Conservation (phyloP, 2,888 invertebrate species). For the Macropis europaea region DNA sequence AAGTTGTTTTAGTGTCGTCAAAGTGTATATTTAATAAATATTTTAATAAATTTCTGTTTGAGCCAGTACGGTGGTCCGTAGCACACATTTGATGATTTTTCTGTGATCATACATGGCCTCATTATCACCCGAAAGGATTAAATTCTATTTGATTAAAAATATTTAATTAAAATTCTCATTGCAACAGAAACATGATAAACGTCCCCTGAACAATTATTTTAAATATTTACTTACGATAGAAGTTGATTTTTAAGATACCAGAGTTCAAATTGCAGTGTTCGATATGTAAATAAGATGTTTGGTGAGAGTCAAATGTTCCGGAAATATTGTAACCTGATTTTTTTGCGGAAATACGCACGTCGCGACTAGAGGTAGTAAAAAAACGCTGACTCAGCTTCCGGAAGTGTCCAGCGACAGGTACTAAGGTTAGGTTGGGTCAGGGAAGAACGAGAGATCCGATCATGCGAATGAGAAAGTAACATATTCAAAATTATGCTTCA, state of each 20-base stretch:
- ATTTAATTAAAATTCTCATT: too few relatives aligned
- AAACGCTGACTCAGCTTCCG: not conserved
- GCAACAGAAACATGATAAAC: too few relatives aligned
- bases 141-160: too few relatives aligned
- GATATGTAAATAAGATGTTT: not conserved
- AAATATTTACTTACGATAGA: too few relatives aligned
- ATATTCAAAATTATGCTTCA: not conserved
- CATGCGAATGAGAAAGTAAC: not conserved
- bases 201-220: too few relatives aligned
- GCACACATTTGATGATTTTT: too few relatives aligned
- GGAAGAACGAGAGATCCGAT: not conserved
- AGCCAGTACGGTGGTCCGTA: too few relatives aligned
- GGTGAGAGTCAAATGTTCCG: not conserved
- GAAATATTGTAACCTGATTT: slow-evolving; percentile 2
- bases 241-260: slow-evolving; percentile 1
- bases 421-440: not conserved
- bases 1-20: too few relatives aligned
- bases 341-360: not conserved
- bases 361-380: not conserved
- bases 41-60: too few relatives aligned
- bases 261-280: not conserved
- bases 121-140: too few relatives aligned
- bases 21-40: too few relatives aligned
- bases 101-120: too few relatives aligned
- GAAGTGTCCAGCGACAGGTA: slow-evolving; percentile 8